Evolutionary conservation across 2,888 invertebrate species (phyloP), one percentile per base, ranked within the genome.

Genomic region (Andricus quercusramuli): DNA sequence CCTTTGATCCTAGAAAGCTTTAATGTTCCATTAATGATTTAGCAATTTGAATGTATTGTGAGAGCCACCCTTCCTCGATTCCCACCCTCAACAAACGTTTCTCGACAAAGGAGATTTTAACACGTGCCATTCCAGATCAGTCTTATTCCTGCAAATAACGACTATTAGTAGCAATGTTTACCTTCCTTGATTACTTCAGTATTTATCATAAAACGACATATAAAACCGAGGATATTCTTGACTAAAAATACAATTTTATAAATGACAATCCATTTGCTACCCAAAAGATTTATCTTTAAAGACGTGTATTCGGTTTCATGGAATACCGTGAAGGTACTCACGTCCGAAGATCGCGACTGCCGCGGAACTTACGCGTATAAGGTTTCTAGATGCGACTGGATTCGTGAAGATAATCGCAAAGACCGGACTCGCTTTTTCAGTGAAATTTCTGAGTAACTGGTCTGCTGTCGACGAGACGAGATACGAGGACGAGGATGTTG

Each of bases 391-490:
- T 56, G 29, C 29, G 25, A 67, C 81, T 81, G 85, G 80, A 83
- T 83, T 79, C 80, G 83, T 79, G 81, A 81, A 82, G 84, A 84
- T 84, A 83, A 84, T 85, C 85, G 83, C 80, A 80, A 80, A 67
- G 78, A 78, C 78, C 44, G 80, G 79, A 78, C 82, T 80, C 41
- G 44, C 78, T 84, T 84, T 86, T 87, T 87, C 82, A 76, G 51
- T 81, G 79, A 85, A 86, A 85, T 88, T 87, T 86, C 88, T 83
- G 77, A 79, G 86, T 85, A 88, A 90, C 89, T 88, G 87, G 86
- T 87, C 84, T 83, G 81, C 74, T 83, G 65, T 70, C 68, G 74
- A 70, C 62, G 51, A 66, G 84, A 78, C 56, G 80, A 80, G 84
- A 86, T 83, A 82, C 80, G 78, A 59, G 64, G 82, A 81, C 80